Conservation (phyloP, 2,797 vertebrate genomes). For the Acestrorhynchus altus region DNA sequence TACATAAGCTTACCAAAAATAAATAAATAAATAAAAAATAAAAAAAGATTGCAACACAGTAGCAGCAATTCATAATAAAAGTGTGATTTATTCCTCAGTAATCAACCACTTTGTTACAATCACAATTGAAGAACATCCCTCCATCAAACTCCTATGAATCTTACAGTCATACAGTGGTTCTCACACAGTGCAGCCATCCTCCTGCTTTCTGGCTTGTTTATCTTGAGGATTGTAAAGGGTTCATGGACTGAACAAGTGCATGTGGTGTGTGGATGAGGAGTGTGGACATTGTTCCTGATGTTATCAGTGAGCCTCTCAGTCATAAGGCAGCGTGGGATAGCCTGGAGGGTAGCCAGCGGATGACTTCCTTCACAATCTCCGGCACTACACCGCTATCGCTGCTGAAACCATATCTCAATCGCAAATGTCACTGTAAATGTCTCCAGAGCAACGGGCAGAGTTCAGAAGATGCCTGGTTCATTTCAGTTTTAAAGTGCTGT, state of each 20-base stretch:
- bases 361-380: constrained; percentile 29
- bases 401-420: constrained; percentile 31
- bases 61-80: no score
- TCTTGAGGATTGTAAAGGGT: background rate
- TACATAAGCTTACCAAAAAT: no score
- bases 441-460: constrained; percentile 29
- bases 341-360: constrained; percentile 48
- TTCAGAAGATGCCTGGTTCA: constrained; percentile 1
- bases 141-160: background rate
- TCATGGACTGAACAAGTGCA: background rate
- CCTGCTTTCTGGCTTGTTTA: background rate
- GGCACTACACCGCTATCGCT: constrained; percentile 16
- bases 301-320: constrained; percentile 42
- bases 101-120: background rate
- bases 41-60: no score
- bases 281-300: constrained; percentile 24
- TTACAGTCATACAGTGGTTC: background rate
- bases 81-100: no score
- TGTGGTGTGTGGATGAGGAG: constrained; percentile 19
- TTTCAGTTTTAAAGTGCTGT: background rate
- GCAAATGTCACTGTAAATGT: constrained; percentile 39
- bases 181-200: background rate
- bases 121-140: background rate
- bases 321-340: constrained; percentile 52
- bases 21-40: no score